Evolutionary conservation across 2,888 invertebrate species (phyloP), one percentile per base, ranked within the genome.

Genomic region (Hypomecis atomaria): DNA sequence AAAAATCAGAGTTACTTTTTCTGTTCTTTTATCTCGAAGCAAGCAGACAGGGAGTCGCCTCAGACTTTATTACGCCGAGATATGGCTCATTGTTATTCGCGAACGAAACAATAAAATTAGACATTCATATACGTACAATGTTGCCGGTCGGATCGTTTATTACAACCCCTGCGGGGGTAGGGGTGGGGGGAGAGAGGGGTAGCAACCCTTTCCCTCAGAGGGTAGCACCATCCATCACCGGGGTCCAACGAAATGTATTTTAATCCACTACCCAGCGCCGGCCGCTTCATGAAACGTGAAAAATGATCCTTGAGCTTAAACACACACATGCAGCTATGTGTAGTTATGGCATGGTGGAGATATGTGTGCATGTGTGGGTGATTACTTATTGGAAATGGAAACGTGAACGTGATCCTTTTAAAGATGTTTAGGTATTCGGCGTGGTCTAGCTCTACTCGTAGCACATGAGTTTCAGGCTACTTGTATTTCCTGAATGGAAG

Each of bases 251-350:
- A 90, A 92, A 92, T 92, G 92, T 92, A 92, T 92, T 92, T 92
- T 92, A 92, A 92, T 92, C 92, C 90, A 90, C 83, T 90, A 81
- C 83, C 83, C 85, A 84, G 82, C 85, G 83, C 85, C 82, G 78
- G 81, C 75, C 87, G 89, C 88, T 92, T 90, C 92, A 92, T 91
- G 90, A 90, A 90, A 90, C 87, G 89, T 92, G 92, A 92, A 91
- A 92, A 92, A 92, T 92, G 92, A 92, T 91, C 85, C 81, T 74
- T 66, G 68, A 73, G 75, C 79, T 71, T 81, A 75, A 83, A 75
- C 58, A 63, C 52, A 63, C 43, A 50, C 44, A 54, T n/a, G 42
- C 33, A 49, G 33, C 33, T 13, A 44, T 48, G 11, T 13, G 13
- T 52, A 23, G 13, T 38, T 10, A 9, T 50, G 7, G 48, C 36